Evolutionary conservation across 1,140 invertebrate species (phyloP).

Genomic region (Berghia stephanieae): DNA sequence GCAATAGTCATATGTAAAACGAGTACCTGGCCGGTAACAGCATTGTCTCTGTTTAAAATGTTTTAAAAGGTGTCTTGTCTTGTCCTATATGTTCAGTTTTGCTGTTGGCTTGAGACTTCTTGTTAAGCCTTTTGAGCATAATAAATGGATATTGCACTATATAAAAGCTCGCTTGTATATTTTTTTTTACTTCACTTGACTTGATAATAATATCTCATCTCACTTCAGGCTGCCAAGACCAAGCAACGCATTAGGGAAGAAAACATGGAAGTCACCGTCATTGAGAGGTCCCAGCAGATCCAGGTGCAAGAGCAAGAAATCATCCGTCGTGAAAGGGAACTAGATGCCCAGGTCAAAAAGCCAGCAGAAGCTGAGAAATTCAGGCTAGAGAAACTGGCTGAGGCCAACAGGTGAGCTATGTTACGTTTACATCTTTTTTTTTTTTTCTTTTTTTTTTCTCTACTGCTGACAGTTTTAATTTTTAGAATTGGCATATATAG

Average conservation of each 20-base stretch:
- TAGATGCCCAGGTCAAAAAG: constrained; percentile 88
- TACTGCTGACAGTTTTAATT: background rate
- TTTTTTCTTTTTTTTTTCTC: background rate
- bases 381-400: constrained; percentile 90
- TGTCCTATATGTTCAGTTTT: too few relatives aligned
- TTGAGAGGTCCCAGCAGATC: constrained; percentile 92
- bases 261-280: constrained; percentile 94
- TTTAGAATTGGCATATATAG: background rate
- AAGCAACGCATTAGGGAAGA: constrained; percentile 96
- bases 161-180: too few relatives aligned
- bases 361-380: constrained; percentile 95
- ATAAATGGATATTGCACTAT: too few relatives aligned
- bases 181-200: too few relatives aligned
- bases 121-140: too few relatives aligned
- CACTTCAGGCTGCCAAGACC: constrained; percentile 96
- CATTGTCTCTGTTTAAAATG: too few relatives aligned
- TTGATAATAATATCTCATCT: too few relatives aligned
- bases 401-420: constrained; percentile 80
- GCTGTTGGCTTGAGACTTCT: too few relatives aligned
- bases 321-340: constrained; percentile 71
- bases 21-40: too few relatives aligned
- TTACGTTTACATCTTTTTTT: background rate
- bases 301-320: constrained; percentile 67
- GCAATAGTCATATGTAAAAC: too few relatives aligned
- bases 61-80: too few relatives aligned